Evolutionary conservation across 2,888 invertebrate genomes (phyloP), one percentile per base, ranked within the genome.

Genomic region (Tortrix viridana): DNA sequence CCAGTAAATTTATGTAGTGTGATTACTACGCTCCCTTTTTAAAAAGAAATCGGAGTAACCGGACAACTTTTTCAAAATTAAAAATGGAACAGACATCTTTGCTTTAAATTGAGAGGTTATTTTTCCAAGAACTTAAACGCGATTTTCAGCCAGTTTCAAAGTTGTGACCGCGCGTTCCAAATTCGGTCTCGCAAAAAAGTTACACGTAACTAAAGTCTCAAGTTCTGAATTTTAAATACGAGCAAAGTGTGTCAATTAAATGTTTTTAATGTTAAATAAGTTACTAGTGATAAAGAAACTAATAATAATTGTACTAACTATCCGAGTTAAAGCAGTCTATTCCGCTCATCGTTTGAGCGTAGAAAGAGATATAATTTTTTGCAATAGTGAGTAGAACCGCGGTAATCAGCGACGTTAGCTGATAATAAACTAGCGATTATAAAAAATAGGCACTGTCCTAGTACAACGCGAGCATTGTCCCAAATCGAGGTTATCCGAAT

Each of bases 401-500:
- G 57, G 46, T 63, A 63, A 63, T 63, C 60, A 59, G 50, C 52
- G 52, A 56, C 49, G 50, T 55, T 22, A 32, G 57, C 63, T 63
- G 63, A 63, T 63, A 63, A 63, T 55, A 44, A 63, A 53, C 52
- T 62, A 41, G 58, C 56, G 56, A 58, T 63, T 63, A 63, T 55
- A 63, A 63, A 63, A 63, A 63, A 63, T 63, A 63, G 63, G 46
- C 63, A 58, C 63, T 63, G 57, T 58, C 53, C 63, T 63, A 73
- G 71, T 60, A 86, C 79, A 86, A 84, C 76, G 74, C 70, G 72
- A 73, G 76, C 86, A 81, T 88, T 90, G 88, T 90, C 74, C 79
- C 72, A 76, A 84, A 90, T 84, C 85, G 89, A 91, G 91, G 91
- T 92, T 91, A 92, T 89, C 90, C 91, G 83, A 80, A 80, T 80